Evolutionary conservation across 2,888 invertebrate species (phyloP), one percentile per base, ranked within the genome.

Genomic region (Hirtodrosophila histrioides): DNA sequence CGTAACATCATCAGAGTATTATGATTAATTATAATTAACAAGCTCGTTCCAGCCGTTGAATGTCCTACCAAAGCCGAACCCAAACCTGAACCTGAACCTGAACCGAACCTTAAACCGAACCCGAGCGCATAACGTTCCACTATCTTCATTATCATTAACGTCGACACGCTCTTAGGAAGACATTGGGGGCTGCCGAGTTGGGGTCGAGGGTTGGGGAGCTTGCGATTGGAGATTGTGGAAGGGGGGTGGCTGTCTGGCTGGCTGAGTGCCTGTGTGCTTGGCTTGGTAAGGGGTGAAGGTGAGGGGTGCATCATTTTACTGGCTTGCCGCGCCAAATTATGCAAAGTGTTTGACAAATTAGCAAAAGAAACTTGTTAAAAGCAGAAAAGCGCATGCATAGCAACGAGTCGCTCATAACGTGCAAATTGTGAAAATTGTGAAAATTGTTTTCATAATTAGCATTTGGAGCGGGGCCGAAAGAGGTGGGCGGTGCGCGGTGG

Each of bases 321-420:
- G 63, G 67, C 65, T 56, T 70, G 68, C 64, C 69, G 58, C 50
- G 39, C 62, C 86, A 88, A 87, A 82, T 86, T 86, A 86, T 86
- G 86, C 88, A 87, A 86, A 88, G 88, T 82, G 89, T 85, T 88
- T 87, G 86, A 86, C 86, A 88, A 86, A 82, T 88, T 88, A 82
- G 86, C 86, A 74, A 77, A 82, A 81, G 86, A 83, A 83, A 87
- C 75, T 83, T 83, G 82, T 85, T 81, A 85, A 83, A 72, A 81
- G 82, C 63, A 75, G 56, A 75, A 87, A 87, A 87, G 75, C 82
- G 88, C 86, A 87, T 87, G 86, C 88, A 83, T 87, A 87, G 72
- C 88, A 82, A 82, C 85, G 82, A 82, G 57, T 67, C 58, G 64
- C 45, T 66, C 69, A 71, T 77, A 69, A 84, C 74, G 64, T 75